Base-by-base conservation (phyloP, 2,888 invertebrate species). In the Sipha maydis region DNA sequence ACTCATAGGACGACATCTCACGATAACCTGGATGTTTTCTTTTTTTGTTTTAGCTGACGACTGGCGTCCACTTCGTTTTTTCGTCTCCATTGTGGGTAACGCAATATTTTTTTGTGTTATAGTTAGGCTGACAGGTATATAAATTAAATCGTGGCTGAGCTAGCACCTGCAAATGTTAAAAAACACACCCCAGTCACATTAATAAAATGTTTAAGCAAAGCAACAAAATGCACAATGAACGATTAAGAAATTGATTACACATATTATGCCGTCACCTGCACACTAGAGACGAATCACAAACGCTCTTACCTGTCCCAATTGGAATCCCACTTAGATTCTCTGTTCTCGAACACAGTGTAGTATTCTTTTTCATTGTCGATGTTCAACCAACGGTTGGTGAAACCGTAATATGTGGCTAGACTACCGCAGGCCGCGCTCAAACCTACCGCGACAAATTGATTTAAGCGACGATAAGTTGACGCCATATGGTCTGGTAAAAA, bases 21-120 rank as follows among this genome's bases (percentile, higher is more conserved):
- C 99, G 90, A 99, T 96, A 90, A 99, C 99, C 93, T 98, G 98
- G 89, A 99, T 98, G 91, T 96, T 95, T 93, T 99, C 98, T 92
- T 95, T 95, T 84, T 90, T 90, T 9, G 80, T 82, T 38, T 88
- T 88, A 0, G 61, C 86, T 25, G 80, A 88, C 14, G 71, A 73
- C 38, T 88, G 86, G 21, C 80, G 86, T 8, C 79, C 25, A 31
- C 25, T 41, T 21, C 80, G 86, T 71, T 88, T 88, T 67, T 75
- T 88, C 11, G 61, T 41, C 31, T 88, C 86, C 86, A 88, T 88
- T 5, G 25, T 17, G 4, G 25, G 21, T 19, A 19, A 8, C 0
- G 31, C n/a, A 41, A 48, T 88, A 71, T 86, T 19, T 71, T 85
- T 80, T n/a, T 85, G 54, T 61, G 73, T 75, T 82, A 38, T 4